Evolutionary conservation across 2,888 invertebrate species (phyloP), one percentile per base, ranked within the genome.

Genomic region (Hecatera dysodea): DNA sequence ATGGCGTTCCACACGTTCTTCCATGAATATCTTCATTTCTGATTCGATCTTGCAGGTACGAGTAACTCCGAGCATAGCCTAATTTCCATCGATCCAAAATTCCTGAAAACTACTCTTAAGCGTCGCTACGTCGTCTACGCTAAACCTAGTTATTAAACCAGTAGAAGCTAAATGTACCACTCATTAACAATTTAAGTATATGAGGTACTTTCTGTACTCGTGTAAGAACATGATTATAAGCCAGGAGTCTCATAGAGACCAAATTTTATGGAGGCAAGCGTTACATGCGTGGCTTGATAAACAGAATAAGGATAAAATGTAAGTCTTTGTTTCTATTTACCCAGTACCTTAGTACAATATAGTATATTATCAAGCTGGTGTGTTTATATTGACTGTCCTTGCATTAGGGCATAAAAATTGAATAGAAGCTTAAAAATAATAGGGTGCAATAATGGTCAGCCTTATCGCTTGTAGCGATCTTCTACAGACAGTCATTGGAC

Each of bases 161-260:
- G 36, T 72, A 33, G 19, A 56, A 52, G 62, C 39, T 46, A 72
- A 56, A 59, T 50, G 46, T 78, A 48, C 42, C 44, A 24, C 57
- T 48, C 50, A 78, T 72, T 78, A 78, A 72, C 50, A 56, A 78
- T 39, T 62, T 52, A 62, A 78, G 72, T 78, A 29, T 57, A 22
- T 27, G 48, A 78, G 39, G 50, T 75, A 63, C 72, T 75, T 63
- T 63, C 42, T 57, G 78, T 68, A 33, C 39, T 50, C 56, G 4
- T 72, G 48, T 78, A 53, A 69, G 53, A 52, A 72, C 19, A 71
- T 48, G 78, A 71, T 78, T 44, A 50, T 44, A 61, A 71, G 44
- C 50, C 29, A 2, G 33, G 24, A 24, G 78, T 27, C 78, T 57
- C 72, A 74, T 74, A 74, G 60, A 72, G n/a, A 72, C 56, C 56